Percentiles rank a stretch among this genome's conserved stretches.
Evolutionary conservation across 2,888 invertebrate genomes (phyloP).

Genomic region (Antheraea assamensis): DNA sequence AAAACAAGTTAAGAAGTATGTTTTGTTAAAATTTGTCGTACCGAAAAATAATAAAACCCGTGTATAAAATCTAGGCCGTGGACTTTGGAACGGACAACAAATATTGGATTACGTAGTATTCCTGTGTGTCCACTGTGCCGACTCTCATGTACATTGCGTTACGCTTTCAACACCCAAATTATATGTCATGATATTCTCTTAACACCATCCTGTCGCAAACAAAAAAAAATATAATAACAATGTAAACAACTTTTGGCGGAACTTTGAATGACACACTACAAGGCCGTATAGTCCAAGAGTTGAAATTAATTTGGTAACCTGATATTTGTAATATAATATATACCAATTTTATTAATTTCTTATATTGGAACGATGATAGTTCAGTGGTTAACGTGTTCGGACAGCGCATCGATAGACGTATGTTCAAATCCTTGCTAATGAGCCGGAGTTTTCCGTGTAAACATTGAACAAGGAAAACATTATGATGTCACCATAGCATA

Average conservation of each 20-base stretch:
- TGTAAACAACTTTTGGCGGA: slow-evolving; percentile 7
- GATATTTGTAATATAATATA: too few species aligned
- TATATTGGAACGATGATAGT: too few species aligned
- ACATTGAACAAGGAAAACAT: too few species aligned
- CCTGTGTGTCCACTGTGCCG: slow-evolving; percentile 7
- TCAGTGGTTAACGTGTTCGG: too few species aligned
- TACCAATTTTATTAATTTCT: too few species aligned
- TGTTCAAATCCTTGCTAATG: too few species aligned
- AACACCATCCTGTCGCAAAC: slow-evolving; percentile 11
- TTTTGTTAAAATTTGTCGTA: not conserved
- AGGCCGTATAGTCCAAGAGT: slow-evolving; percentile 16
- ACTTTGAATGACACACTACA: slow-evolving; percentile 17
- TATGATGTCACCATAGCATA: too few species aligned
- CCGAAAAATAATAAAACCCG: not conserved
- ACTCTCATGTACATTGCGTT: slow-evolving; percentile 2
- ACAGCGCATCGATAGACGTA: too few species aligned
- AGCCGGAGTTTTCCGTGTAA: too few species aligned
- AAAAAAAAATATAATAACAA: slow-evolving; percentile 3
- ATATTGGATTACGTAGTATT: slow-evolving; percentile 6
- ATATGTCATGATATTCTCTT: slow-evolving; percentile 2
- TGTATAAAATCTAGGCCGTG: not conserved
- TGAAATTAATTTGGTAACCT: not conserved
- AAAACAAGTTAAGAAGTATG: not conserved
- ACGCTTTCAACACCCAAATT: slow-evolving; percentile 11
- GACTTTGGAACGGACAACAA: not conserved